These are phyloP conservation scores for Astreopora myriophthalma DNA, from an alignment of 64 coral and sea anemone species.

Conservation along the genomic window DNA sequence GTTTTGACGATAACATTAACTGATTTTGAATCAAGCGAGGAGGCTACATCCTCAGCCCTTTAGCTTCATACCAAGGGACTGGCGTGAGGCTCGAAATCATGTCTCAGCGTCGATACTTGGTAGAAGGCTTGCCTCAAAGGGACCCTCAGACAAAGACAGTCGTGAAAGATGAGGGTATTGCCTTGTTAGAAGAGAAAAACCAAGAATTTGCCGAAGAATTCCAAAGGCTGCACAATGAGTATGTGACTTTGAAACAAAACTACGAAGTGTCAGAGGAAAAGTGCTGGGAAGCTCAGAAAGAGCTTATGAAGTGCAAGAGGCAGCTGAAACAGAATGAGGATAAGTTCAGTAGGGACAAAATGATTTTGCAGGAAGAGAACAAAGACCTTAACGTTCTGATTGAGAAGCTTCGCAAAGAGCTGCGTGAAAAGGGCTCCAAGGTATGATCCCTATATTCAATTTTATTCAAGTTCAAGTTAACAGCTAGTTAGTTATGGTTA, in stretches of 20 bases:
- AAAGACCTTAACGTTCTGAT: neutral
- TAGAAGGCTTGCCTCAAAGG: neutral
- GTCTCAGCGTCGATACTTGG: neutral
- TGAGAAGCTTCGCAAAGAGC: conserved; percentile 6
- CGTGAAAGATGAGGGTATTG: neutral
- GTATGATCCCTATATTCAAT: neutral
- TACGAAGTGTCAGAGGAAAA: neutral
- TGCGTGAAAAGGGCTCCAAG: conserved; percentile 22
- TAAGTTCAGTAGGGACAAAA: conserved; percentile 7
- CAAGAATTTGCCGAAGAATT: neutral
- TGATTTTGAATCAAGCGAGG: neutral
- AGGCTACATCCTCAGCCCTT: neutral
- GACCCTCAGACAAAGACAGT: neutral
- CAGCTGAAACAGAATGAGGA: neutral
- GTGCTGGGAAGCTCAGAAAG: conserved; percentile 18
- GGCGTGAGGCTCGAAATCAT: neutral
- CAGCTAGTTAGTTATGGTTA: too few relatives aligned
- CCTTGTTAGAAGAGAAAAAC: neutral
- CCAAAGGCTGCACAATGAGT: neutral
- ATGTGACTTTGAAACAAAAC: neutral
- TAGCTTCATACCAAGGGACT: neutral
- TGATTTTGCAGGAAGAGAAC: neutral
- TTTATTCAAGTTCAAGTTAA: too few relatives aligned
- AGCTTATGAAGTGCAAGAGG: neutral
- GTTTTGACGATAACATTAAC: neutral